phyloP scores from a whole-genome alignment of 2,797 vertebrate species.

The Pseudotriccus pelzelni region DNA sequence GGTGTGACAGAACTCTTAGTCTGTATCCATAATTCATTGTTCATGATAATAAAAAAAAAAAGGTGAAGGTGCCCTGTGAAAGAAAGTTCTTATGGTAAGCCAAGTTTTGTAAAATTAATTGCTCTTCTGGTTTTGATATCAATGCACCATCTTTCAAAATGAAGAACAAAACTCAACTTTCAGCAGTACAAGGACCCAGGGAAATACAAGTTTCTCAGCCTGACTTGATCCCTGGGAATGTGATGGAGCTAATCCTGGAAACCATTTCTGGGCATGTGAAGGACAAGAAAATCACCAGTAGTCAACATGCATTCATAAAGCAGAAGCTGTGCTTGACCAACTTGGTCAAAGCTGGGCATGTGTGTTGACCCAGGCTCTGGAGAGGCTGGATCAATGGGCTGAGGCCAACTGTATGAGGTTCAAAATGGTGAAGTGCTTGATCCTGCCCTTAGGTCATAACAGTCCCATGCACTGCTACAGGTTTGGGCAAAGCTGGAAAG shows the following conservation, averaged over 20 bases:
- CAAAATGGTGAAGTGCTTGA: background rate
- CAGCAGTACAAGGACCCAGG: background rate
- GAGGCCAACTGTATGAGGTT: background rate
- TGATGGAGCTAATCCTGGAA: background rate
- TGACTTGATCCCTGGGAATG: background rate
- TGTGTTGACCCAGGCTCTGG: background rate
- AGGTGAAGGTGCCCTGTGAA: background rate
- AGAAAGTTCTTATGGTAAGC: background rate
- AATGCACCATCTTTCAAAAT: background rate
- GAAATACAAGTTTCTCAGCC: background rate
- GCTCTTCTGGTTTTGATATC: background rate
- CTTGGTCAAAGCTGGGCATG: background rate
- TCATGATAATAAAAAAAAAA: conserved; percentile 1
- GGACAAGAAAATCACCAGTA: background rate
- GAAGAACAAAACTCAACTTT: background rate
- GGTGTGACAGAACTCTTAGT: background rate
- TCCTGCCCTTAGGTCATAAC: background rate
- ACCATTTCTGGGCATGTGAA: background rate
- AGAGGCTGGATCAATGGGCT: background rate
- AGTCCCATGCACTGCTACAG: background rate
- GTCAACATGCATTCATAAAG: background rate
- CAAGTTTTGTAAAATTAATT: background rate
- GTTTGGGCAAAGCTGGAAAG: background rate
- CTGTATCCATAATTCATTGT: conserved; percentile 14
- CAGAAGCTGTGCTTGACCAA: background rate